Evolutionary conservation across 1,140 invertebrate species (phyloP), one percentile per base, ranked within the genome.

Genomic region (Saccostrea cuccullata): DNA sequence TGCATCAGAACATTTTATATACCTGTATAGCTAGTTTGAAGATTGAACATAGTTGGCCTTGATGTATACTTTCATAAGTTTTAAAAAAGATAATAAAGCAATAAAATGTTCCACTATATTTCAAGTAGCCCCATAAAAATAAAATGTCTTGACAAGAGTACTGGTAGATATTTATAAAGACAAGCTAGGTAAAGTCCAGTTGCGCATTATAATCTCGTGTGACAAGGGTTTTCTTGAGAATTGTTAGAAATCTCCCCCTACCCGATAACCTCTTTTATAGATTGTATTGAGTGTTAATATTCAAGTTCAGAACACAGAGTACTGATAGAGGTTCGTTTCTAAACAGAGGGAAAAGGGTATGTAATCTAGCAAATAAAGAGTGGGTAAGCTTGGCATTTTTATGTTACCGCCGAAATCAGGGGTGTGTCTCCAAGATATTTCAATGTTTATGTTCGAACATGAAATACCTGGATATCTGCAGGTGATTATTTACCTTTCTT

Each of bases 341-440:
- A 15, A 77, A 77, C 70, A 77, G 30, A 26, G 36, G 30, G 30
- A 77, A 36, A 36, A 20, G 70, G 70, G 70, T 77, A 77, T 26
- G 11, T 30, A 77, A 77, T 77, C 70, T 77, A 13, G 30, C 26
- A 26, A 13, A 36, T 20, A 77, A 36, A 30, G 70, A 77, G 30
- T 36, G 26, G 70, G 26, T 77, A 77, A 30, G 70, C 70, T 77
- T 77, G 70, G 15, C 70, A 77, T 77, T 77, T 77, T 77, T 77
- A 77, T 77, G 70, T 77, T 77, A 77, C 70, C 26, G 70, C 70
- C 70, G 70, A 77, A 30, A 30, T 77, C 70, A 11, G 13, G 70
- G 70, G 70, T 77, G 70, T 77, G 70, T 77, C 70, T 77, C 70
- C 70, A 77, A 77, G 70, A 30, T 77, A 77, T 77, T 77, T 77